Evolutionary conservation across 2,113 vertebrate species (phyloP).

Genomic region (Seriola dumerili): DNA sequence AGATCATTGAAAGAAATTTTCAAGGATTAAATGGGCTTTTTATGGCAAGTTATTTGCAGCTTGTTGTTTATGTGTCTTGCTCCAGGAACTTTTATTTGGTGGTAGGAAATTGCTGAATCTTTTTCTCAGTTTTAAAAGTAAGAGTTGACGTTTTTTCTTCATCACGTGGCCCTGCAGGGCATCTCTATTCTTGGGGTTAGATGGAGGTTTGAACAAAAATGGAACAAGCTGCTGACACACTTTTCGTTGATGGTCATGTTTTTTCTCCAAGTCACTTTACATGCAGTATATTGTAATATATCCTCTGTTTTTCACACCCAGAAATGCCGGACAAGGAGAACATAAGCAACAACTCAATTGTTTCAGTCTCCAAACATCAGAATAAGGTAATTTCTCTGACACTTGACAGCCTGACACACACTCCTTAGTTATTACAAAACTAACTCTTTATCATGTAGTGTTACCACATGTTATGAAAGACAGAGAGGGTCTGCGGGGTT

Average conservation of each 20-base stretch:
- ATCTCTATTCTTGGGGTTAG: neutral
- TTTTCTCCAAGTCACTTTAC: neutral
- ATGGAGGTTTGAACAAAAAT: neutral
- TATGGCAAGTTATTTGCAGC: neutral
- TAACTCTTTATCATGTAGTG: neutral
- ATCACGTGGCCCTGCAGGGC: neutral
- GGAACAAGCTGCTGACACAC: neutral
- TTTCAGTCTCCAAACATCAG: constrained; percentile 88
- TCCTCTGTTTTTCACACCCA: constrained; percentile 69
- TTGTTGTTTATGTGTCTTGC: too few species aligned
- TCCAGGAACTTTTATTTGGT: too few species aligned
- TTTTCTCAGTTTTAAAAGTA: neutral
- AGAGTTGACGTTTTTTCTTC: neutral
- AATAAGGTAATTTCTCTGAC: constrained; percentile 86
- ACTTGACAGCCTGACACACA: neutral
- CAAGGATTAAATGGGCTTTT: neutral
- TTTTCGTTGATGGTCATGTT: neutral
- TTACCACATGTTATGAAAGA: neutral
- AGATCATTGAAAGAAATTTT: neutral
- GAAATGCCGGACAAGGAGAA: constrained; percentile 95
- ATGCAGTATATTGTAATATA: neutral
- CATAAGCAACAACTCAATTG: constrained; percentile 87
- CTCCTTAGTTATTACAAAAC: neutral
- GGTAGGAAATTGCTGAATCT: neutral
- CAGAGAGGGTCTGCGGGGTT: neutral